Base-by-base conservation (phyloP, 1,140 invertebrate species). In the Pseudomyrmex gracilis region DNA sequence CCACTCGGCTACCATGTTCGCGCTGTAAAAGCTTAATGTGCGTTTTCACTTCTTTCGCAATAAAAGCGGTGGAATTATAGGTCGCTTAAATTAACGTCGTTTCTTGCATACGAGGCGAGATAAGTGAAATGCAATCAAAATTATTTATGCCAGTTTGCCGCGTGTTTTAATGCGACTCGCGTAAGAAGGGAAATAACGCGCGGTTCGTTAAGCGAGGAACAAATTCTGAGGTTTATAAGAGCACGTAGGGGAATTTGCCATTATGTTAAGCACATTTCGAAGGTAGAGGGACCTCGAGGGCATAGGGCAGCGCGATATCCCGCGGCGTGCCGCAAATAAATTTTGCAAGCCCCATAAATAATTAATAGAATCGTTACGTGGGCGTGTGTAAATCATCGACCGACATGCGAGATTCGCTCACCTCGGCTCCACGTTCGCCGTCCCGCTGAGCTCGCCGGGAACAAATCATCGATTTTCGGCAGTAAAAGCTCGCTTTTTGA, bases 361-460 rank as follows among this genome's bases (percentile, higher is more conserved):
- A 92, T 92, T 91, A 92, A 92, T 92, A 91, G 91, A 92, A 90
- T 92, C 91, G 90, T 91, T 92, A 91, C 88, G 89, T 91, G 90
- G 86, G 84, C 90, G 80, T 57, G 90, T 85, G 90, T 92, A 92
- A 92, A 92, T 92, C 90, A 91, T 90, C 77, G 73, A 84, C 85
- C 70, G 88, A 89, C 89, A 86, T 83, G 5, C 34, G 89, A 89
- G 80, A 90, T 90, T 87, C 89, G 74, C 83, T 86, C 80, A 80
- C 83, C 86, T 80, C 86, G 66, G 22, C 80, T 55, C 63, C 63
- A 83, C 53, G 34, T 34, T 53, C 22, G 86, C 51, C 80, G 24
- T 8, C 86, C 87, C 77, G 86, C 86, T 87, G 87, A 22, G 58
- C 73, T 58, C 53, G 53, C n/a, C 20, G 74, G 61, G 53, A 82